Evolutionary conservation across 2,888 invertebrate species (phyloP), one percentile per base, ranked within the genome.

Genomic region (Rhingia rostrata): DNA sequence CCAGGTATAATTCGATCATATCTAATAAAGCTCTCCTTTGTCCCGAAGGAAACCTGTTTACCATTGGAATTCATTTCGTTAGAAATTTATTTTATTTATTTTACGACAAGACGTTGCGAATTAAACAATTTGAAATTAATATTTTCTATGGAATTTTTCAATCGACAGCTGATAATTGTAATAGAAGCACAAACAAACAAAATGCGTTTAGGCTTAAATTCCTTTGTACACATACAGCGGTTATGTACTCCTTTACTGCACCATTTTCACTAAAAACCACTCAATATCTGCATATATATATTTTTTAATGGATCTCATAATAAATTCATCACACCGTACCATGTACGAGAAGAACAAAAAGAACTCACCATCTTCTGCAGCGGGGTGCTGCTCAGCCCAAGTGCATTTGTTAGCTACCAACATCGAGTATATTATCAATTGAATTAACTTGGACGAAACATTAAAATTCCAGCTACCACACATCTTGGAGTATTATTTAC

Each of bases 311-410:
- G 6, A 39, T 22, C 10, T 41, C n/a, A 9, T 43, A 58, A 43
- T 14, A 35, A 53, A 56, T 22, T 14, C 12, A 43, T 12, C 30
- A 22, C 0, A 14, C 35, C 10, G 12, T 3, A 53, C 10, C 39
- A 41, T 41, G 22, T 22, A 22, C 22, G 22, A 22, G 22, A 30
- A 51, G 9, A 32, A 9, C 3, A 7, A 41, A 64, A 64, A 3
- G 0, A 60, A 72, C 72, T 79, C 74, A 79, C 83, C 84, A 56
- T 84, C 84, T 54, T 84, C 84, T 43, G 74, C 84, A n/a, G 84
- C 84, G 41, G 80, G 84, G 51, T 84, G 84, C 54, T 84, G 84
- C 41, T 84, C 84, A 43, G 84, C 84, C 22, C 32, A 39, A 43
- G 56, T 66, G 54, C 51, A 74, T 37, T 51, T 51, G 60, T 53